Evolutionary conservation across 2,113 vertebrate genomes (phyloP).

Genomic region (Malaclemys terrapin): DNA sequence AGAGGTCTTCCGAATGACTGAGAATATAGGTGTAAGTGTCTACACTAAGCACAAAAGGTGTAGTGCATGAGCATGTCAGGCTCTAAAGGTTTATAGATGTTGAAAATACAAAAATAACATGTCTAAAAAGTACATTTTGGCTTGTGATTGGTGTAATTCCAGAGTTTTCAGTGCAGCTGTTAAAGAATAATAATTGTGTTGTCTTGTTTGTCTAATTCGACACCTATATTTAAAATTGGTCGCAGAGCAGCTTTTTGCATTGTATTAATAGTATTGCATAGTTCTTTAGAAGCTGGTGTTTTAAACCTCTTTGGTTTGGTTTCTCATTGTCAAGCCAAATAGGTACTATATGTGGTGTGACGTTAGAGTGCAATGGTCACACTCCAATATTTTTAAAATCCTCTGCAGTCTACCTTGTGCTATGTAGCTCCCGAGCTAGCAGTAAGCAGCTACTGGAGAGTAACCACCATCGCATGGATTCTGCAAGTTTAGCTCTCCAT

Average conservation of each 20-base stretch:
- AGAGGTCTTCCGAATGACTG: conserved; percentile 49
- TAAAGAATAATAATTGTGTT: not conserved
- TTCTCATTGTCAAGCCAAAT: not conserved
- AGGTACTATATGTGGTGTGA: not conserved
- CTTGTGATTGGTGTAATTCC: not conserved
- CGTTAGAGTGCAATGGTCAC: not conserved
- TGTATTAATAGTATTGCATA: not conserved
- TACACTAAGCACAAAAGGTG: not conserved
- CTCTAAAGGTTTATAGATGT: not conserved
- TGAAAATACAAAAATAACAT: not conserved
- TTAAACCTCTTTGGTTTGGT: not conserved
- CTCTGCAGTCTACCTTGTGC: not conserved
- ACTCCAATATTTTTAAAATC: not conserved
- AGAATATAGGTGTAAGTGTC: conserved; percentile 36
- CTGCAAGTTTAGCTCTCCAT: not conserved
- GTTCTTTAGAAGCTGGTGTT: not conserved
- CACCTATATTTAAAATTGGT: not conserved
- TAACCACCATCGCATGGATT: not conserved
- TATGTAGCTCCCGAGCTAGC: not conserved
- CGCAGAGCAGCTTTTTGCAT: not conserved
- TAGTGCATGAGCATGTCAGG: not conserved
- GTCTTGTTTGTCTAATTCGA: not conserved
- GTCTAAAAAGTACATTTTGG: not conserved
- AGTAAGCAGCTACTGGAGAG: not conserved
- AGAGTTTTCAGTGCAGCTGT: not conserved